These are phyloP conservation scores for Drosophila ezoana DNA, from an alignment of 2,888 invertebrate species.

Conservation along the genomic window DNA sequence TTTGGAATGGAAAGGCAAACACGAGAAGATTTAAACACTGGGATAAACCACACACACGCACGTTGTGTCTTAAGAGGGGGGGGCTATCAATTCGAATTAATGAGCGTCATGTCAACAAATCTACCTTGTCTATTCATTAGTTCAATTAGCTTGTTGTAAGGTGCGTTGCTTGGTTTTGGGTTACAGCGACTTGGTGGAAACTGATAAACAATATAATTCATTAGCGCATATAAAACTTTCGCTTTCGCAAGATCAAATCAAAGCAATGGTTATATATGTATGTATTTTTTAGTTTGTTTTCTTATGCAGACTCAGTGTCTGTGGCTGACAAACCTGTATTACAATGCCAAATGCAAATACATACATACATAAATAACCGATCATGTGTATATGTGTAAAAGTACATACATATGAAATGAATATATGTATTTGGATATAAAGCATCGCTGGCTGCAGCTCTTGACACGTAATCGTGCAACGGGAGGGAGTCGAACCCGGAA, in stretches of 20 bases:
- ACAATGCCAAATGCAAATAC: conserved; percentile 78
- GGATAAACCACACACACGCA: conserved; percentile 23
- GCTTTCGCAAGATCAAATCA: conserved; percentile 79
- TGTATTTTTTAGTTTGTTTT: conserved; percentile 12
- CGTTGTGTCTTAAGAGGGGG: conserved; percentile 5
- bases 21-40: conserved; percentile 10
- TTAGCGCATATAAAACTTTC: conserved; percentile 76
- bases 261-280: conserved; percentile 43
- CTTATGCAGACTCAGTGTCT: conserved; percentile 20
- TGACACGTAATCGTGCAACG: conserved; percentile 72
- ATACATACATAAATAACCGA: conserved; percentile 37
- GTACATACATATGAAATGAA: conserved; percentile 8
- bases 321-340: conserved; percentile 47
- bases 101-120: conserved; percentile 59
- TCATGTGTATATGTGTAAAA: conserved; percentile 9
- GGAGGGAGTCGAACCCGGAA: conserved; percentile 73
- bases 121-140: conserved; percentile 62
- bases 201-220: conserved; percentile 75
- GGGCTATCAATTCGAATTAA: conserved; percentile 34
- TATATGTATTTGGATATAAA: conserved; percentile 41
- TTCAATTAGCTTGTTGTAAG: conserved; percentile 63
- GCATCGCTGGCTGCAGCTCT: conserved; percentile 45
- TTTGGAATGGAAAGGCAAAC: conserved; percentile 27
- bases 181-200: conserved; percentile 35
- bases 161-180: conserved; percentile 20